phyloP scores from a whole-genome alignment of 2,797 vertebrate genomes.

The Streptopelia turtur region DNA sequence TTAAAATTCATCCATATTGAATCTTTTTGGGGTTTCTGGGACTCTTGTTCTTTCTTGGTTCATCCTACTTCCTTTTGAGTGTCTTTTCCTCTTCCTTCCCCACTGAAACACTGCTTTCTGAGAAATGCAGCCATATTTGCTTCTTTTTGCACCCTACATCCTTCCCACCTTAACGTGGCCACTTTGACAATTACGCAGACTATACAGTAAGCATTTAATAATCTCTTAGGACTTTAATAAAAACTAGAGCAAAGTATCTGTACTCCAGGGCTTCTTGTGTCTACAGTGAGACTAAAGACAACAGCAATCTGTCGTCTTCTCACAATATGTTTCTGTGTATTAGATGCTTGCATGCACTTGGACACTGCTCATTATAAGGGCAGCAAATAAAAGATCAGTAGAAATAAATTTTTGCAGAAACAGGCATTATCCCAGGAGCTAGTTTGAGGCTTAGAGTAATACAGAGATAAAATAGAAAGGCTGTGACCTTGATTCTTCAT shows the following conservation, averaged over 20 bases:
- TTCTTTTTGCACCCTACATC: background rate
- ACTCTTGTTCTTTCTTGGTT: background rate
- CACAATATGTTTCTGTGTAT: slow-evolving; percentile 1
- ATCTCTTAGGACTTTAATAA: background rate
- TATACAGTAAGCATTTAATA: background rate
- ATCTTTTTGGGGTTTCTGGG: background rate
- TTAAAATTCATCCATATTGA: background rate
- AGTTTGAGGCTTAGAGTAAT: slow-evolving; percentile 60
- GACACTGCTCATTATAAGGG: slow-evolving; percentile 50
- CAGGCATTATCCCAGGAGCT: slow-evolving; percentile 55
- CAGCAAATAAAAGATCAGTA: slow-evolving; percentile 59
- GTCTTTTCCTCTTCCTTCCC: background rate
- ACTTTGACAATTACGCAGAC: background rate
- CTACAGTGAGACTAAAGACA: background rate
- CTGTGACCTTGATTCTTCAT: slow-evolving; percentile 62
- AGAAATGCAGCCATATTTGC: background rate
- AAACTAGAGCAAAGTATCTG: background rate
- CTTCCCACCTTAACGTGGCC: background rate
- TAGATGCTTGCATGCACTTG: slow-evolving; percentile 37
- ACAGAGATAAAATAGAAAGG: slow-evolving; percentile 65
- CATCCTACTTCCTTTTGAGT: background rate
- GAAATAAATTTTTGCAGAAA: slow-evolving; percentile 64
- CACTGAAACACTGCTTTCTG: background rate
- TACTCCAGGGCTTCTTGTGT: slow-evolving; percentile 12
- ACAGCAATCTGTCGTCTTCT: background rate